These are phyloP conservation scores for Argya squamiceps DNA, from an alignment of 2,797 vertebrate genomes.

Conservation along the genomic window DNA sequence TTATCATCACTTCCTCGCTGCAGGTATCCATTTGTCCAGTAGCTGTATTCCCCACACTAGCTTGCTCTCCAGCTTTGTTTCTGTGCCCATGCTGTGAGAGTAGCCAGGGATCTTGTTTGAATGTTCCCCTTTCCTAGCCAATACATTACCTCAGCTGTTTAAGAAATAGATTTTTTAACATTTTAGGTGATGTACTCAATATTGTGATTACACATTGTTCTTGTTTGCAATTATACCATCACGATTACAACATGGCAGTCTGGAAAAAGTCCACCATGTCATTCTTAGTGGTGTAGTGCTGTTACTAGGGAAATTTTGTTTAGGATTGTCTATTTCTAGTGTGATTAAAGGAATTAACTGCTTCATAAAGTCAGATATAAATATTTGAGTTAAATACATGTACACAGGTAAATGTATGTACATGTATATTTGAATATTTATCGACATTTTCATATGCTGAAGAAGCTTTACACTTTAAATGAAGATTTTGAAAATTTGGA, in stretches of 20 bases:
- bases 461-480: background rate
- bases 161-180: background rate
- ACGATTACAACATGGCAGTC: background rate
- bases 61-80: background rate
- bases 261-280: background rate
- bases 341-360: background rate
- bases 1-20: background rate
- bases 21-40: background rate
- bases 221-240: background rate
- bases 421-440: background rate
- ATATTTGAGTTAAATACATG: background rate
- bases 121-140: background rate
- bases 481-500: background rate
- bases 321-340: background rate
- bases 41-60: background rate
- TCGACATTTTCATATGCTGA: background rate
- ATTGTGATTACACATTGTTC: background rate
- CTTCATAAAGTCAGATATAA: background rate
- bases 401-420: fast-evolving
- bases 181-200: background rate
- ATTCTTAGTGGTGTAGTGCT: background rate
- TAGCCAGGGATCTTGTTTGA: background rate
- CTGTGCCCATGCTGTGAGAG: background rate
- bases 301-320: background rate
- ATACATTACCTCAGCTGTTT: background rate